Conservation (phyloP, 2,888 invertebrate genomes). For the Sepiola atlantica region DNA sequence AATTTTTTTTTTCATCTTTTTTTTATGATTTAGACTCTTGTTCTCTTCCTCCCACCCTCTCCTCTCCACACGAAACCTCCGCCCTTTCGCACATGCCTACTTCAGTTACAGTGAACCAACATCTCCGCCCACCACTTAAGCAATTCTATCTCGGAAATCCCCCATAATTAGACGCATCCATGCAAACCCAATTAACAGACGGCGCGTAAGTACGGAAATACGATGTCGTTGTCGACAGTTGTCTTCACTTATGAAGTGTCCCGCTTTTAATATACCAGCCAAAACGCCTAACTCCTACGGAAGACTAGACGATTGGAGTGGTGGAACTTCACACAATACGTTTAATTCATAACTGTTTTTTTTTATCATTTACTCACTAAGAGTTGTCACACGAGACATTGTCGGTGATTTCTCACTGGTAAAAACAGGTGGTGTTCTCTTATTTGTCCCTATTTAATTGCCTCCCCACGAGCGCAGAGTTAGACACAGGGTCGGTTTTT, state of each 20-base stretch:
- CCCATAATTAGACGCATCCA: not conserved
- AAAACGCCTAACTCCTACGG: no score
- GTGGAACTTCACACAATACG: no score
- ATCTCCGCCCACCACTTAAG: conserved; percentile 1
- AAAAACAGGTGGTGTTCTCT: no score
- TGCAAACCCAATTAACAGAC: conserved; percentile 32
- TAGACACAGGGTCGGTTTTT: no score
- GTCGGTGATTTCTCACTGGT: no score
- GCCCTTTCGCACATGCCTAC: not conserved
- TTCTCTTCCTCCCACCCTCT: not conserved
- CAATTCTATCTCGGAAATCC: not conserved
- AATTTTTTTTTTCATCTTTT: no score
- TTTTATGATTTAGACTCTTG: not conserved
- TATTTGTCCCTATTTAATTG: no score
- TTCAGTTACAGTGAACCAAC: not conserved
- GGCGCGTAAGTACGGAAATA: conserved; percentile 2
- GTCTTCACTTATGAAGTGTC: not conserved
- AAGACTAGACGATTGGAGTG: no score
- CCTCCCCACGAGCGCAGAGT: no score
- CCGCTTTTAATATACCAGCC: not conserved
- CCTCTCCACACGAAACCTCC: not conserved
- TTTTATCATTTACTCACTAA: no score
- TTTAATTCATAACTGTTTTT: no score
- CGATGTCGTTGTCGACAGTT: not conserved
- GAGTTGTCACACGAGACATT: no score